Conservation (phyloP, 2,113 vertebrate species). For the Rhabdomys dilectus region DNA sequence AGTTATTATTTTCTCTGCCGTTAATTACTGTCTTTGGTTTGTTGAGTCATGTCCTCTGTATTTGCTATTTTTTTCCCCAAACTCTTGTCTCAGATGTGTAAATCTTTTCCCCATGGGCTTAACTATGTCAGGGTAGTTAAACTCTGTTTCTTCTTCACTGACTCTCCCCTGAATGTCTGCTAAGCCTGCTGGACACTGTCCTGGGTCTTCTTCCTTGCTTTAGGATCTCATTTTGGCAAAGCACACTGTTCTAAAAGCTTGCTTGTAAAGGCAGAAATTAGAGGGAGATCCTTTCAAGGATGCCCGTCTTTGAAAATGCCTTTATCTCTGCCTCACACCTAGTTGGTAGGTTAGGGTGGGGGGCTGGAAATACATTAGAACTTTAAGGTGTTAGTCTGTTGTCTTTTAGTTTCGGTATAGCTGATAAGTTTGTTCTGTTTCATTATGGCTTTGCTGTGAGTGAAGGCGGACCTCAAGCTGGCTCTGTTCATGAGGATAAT, state of each 20-base stretch:
- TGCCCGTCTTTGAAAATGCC: neutral
- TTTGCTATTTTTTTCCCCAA: neutral
- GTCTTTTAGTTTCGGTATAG: neutral
- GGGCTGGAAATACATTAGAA: conserved; percentile 7
- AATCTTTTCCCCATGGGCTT: conserved; percentile 1
- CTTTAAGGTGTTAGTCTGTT: neutral
- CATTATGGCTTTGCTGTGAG: neutral
- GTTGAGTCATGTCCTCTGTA: conserved; percentile 17
- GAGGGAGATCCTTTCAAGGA: neutral
- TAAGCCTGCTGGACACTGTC: neutral
- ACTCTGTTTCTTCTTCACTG: neutral
- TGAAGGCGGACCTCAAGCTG: neutral
- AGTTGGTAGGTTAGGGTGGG: neutral
- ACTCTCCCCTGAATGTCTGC: neutral
- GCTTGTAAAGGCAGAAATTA: neutral
- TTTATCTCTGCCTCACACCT: neutral
- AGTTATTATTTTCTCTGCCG: conserved; percentile 39
- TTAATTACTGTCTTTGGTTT: conserved; percentile 49
- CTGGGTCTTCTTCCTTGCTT: neutral
- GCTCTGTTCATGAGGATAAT: neutral
- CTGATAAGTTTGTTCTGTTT: neutral
- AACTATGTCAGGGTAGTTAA: neutral
- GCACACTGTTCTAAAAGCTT: neutral
- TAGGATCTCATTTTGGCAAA: neutral
- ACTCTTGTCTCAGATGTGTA: neutral